A percentile compares a stretch with the other conserved stretches of the same genome.
Conservation (phyloP, 2,888 invertebrate species). For the Tinea trinotella region DNA sequence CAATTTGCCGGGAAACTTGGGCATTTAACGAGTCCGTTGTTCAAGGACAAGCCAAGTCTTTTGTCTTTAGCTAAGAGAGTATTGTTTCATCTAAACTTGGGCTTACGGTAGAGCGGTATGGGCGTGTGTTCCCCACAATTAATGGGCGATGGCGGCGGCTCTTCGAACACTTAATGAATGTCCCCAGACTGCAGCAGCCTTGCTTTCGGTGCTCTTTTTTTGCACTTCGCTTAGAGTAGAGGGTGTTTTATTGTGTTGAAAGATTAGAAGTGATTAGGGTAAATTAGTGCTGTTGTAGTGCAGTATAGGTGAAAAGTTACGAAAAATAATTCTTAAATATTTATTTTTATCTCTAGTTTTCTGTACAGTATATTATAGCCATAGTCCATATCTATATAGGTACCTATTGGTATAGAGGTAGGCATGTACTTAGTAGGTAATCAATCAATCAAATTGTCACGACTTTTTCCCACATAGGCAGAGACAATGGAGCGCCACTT, state of each 20-base stretch:
- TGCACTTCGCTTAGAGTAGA: neutral
- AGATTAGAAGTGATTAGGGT: neutral
- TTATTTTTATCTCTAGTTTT: too few relatives aligned
- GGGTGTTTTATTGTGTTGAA: constrained; percentile 4
- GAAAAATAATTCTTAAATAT: too few relatives aligned
- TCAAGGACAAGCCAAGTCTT: constrained; percentile 14
- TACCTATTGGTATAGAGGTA: too few relatives aligned
- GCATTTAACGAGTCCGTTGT: constrained; percentile 5
- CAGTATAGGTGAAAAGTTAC: too few relatives aligned
- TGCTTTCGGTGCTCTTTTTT: constrained; percentile 4
- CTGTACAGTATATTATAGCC: too few relatives aligned
- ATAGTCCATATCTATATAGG: too few relatives aligned
- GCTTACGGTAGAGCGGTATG: constrained; percentile 5
- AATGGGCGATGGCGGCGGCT: constrained; percentile 28
- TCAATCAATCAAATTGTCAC: too few relatives aligned
- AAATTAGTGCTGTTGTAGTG: neutral
- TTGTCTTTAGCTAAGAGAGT: constrained; percentile 12
- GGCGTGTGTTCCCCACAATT: constrained; percentile 29
- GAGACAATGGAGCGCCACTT: too few relatives aligned
- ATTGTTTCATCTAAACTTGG: constrained; percentile 16
- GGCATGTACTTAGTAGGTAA: too few relatives aligned
- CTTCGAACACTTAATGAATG: constrained; percentile 14
- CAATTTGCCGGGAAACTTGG: constrained; percentile 2
- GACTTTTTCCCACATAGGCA: too few relatives aligned
- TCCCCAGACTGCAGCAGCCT: constrained; percentile 8